Base-by-base conservation (phyloP, 2,888 invertebrate genomes). In the Drosophila rellima region DNA sequence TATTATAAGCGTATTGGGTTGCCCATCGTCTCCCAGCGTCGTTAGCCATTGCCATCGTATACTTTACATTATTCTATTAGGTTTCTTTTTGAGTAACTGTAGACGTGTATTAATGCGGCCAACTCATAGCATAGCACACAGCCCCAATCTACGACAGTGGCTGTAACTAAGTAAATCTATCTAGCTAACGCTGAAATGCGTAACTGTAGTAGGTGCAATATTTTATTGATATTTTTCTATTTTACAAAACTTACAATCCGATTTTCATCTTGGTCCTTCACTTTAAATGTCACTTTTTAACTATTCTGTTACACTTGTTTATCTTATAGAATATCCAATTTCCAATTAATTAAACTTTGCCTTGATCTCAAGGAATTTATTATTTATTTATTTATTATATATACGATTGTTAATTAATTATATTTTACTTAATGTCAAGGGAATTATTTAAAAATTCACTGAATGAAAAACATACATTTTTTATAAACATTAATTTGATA, bases 31-130 rank as follows among this genome's bases (percentile, higher is more conserved):
- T 10, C 86, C 72, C 72, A 26, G 6, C 74, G 81, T 74, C 66
- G 74, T 78, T 75, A 72, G 78, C 72, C 84, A 81, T 78, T 78
- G 81, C 80, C 80, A 76, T 63, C 70, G 89, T 81, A 77, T 90
- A 81, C 87, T 88, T 87, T 87, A 86, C 84, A 83, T 88, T 88
- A 90, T 87, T 87, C 90, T 90, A 90, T 87, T 87, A 80, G 88
- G 90, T 90, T 87, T 88, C 87, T 88, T 82, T 70, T 77, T 74
- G 78, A 80, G 85, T 78, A 85, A 85, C 74, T 70, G 61, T 72
- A 90, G 90, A 88, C 80, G 63, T 71, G 74, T 82, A 82, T 82
- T 87, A 90, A 90, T 87, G 87, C 75, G 69, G 74, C 71, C 81
- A 64, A 78, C 80, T 88, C 78, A 70, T 20, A 20, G 20, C 57